Percentiles rank a stretch among this genome's conserved stretches.
Conservation (phyloP, 2,797 vertebrate species). For the Myripristis murdjan region DNA sequence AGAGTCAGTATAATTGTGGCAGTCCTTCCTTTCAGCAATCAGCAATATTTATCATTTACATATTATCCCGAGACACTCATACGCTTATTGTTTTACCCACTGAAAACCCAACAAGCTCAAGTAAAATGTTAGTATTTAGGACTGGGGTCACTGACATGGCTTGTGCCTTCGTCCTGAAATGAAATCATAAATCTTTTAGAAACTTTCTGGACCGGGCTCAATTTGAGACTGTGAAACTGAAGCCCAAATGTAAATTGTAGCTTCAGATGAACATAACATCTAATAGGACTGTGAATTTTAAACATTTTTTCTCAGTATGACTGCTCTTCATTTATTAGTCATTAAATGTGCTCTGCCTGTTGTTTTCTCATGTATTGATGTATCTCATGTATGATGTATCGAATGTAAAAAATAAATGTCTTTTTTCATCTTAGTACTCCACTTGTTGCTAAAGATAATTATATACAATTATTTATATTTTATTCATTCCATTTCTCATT, state of each 20-base stretch:
- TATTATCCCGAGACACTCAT: conserved; percentile 49
- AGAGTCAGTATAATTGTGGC: conserved; percentile 62
- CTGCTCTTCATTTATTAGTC: too few relatives aligned
- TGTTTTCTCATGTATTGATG: too few relatives aligned
- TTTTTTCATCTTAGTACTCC: too few relatives aligned
- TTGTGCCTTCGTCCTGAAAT: background rate
- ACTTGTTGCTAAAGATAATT: too few relatives aligned
- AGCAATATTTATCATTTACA: conserved; percentile 78
- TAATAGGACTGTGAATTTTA: too few relatives aligned
- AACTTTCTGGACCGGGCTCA: background rate
- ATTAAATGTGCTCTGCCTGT: too few relatives aligned
- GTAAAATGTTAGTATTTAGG: conserved; percentile 21
- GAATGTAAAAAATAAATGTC: too few relatives aligned
- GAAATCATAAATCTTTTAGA: background rate
- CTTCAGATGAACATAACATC: background rate
- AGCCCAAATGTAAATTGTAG: background rate
- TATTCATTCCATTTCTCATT: too few relatives aligned
- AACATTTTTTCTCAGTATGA: too few relatives aligned
- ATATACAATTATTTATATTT: too few relatives aligned
- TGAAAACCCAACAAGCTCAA: conserved; percentile 41
- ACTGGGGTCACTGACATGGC: background rate
- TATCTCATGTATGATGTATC: too few relatives aligned
- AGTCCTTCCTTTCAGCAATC: conserved; percentile 77
- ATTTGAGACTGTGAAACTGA: background rate
- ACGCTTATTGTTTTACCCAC: conserved; percentile 50